phyloP scores from a whole-genome alignment of 2,888 invertebrate species.

The Meliscaeva auricollis region DNA sequence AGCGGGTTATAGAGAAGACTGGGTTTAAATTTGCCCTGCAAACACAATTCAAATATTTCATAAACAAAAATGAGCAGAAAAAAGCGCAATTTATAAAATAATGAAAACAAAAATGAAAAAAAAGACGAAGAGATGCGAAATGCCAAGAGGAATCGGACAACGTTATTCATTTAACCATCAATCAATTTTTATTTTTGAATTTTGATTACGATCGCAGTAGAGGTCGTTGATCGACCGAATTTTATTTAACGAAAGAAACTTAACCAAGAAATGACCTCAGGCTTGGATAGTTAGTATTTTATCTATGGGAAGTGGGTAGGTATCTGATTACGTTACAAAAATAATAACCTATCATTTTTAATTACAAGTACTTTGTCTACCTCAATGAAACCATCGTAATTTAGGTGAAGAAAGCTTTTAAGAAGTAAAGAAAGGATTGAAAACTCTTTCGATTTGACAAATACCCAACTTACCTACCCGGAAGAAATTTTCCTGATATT shows the following conservation, averaged over 20 bases:
- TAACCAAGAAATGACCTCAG: conserved; percentile 27
- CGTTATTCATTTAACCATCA: conserved; percentile 46
- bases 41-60: conserved; percentile 58
- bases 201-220: conserved; percentile 37
- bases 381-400: background rate
- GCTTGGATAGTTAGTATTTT: conserved; percentile 4
- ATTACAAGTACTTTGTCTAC: background rate
- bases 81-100: conserved; percentile 21
- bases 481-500: too few relatives aligned
- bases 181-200: conserved; percentile 52
- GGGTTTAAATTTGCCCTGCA: conserved; percentile 59
- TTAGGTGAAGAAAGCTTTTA: background rate
- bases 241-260: conserved; percentile 19
- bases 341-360: conserved; percentile 1
- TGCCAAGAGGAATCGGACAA: conserved; percentile 33
- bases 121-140: conserved; percentile 2
- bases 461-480: too few relatives aligned
- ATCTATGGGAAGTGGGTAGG: background rate
- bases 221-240: conserved; percentile 64
- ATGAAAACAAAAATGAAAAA: background rate
- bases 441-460: too few relatives aligned
- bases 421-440: too few relatives aligned
- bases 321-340: too few relatives aligned
- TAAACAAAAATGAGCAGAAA: conserved; percentile 18
- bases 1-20: conserved; percentile 26